Conservation (phyloP, 2,113 vertebrate genomes). For the Cacatua alba region DNA sequence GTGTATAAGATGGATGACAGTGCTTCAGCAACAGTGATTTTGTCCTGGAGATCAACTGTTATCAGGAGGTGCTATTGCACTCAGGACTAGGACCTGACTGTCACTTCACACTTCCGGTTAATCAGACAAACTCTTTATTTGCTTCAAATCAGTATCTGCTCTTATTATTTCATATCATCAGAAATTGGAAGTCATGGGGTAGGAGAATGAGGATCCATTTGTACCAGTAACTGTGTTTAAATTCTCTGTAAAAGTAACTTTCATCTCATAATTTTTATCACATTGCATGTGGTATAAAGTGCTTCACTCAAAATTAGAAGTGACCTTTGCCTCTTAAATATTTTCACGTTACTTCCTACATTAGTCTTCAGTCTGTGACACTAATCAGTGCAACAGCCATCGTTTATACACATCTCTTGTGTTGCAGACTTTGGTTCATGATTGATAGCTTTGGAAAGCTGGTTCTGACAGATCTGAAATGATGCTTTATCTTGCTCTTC, state of each 20-base stretch:
- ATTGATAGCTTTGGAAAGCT: neutral
- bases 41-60: neutral
- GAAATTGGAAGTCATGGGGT: neutral
- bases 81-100: neutral
- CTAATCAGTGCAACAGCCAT: neutral
- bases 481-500: neutral
- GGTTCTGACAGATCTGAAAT: neutral
- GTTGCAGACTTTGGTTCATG: neutral
- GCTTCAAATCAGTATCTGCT: neutral
- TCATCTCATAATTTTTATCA: neutral
- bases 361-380: neutral
- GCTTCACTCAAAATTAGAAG: neutral
- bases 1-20: neutral
- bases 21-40: neutral
- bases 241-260: neutral
- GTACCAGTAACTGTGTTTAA: neutral
- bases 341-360: neutral
- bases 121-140: neutral
- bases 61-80: neutral
- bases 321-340: neutral
- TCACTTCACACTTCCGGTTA: neutral
- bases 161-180: neutral
- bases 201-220: neutral
- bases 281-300: neutral
- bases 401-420: neutral